Conservation (phyloP, 1,140 invertebrate genomes). For the Drosophila arawakana region DNA sequence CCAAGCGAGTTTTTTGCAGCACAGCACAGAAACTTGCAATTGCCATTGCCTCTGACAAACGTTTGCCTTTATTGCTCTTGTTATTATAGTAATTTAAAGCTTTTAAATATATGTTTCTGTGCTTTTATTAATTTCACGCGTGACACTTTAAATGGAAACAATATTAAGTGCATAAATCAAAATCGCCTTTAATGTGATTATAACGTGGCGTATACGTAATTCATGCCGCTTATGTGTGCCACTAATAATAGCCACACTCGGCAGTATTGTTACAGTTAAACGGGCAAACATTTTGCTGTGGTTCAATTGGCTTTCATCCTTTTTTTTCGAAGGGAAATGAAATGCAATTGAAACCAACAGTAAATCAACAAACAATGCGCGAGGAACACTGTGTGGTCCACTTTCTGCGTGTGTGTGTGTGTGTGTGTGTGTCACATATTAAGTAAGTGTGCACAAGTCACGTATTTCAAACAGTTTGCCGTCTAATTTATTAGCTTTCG, state of each 20-base stretch:
- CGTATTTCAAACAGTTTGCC: slow-evolving; percentile 42
- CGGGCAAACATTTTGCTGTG: slow-evolving; percentile 44
- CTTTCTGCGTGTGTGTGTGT: slow-evolving; percentile 12
- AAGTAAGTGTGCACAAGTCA: slow-evolving; percentile 35
- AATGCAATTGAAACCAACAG: slow-evolving; percentile 41
- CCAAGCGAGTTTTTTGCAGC: neutral
- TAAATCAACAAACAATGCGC: slow-evolving; percentile 44
- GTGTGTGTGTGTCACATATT: neutral
- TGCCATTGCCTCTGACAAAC: too few species aligned
- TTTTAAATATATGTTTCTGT: too few species aligned
- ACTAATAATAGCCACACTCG: neutral
- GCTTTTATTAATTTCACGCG: too few species aligned
- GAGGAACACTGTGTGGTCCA: neutral
- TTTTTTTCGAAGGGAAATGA: slow-evolving; percentile 45
- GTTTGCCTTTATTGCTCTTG: too few species aligned
- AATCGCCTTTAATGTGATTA: neutral
- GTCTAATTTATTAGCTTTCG: slow-evolving; percentile 46
- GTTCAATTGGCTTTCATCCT: neutral
- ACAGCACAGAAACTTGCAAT: too few species aligned
- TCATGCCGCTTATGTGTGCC: neutral
- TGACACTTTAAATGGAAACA: too few species aligned
- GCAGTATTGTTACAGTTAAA: slow-evolving; percentile 20
- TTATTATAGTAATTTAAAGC: too few species aligned
- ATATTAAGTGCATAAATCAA: too few species aligned
- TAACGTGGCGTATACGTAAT: slow-evolving; percentile 44